Evolutionary conservation across 1,140 invertebrate genomes (phyloP).

Genomic region (Latrodectus geometricus): DNA sequence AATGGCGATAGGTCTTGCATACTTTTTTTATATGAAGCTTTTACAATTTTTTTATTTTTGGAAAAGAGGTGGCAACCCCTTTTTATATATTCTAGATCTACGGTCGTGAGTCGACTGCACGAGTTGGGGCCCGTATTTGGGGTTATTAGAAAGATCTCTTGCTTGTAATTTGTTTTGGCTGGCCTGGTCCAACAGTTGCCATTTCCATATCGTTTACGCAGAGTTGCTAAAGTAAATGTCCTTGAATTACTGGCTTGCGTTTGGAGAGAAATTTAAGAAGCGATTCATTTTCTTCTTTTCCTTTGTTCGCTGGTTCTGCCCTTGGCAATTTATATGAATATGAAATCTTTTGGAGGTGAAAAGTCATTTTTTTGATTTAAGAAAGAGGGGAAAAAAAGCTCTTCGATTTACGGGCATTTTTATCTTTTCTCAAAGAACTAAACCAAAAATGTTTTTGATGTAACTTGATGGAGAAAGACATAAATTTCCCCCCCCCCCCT

Average conservation of each 20-base stretch:
- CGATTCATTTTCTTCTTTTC: neutral
- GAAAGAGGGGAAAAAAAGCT: no score
- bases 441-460: no score
- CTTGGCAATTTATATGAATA: neutral
- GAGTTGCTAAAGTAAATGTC: neutral
- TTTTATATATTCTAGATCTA: neutral
- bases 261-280: neutral
- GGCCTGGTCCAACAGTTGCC: constrained; percentile 6
- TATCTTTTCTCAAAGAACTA: no score
- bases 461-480: no score
- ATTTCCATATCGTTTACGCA: constrained; percentile 55
- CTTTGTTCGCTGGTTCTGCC: neutral
- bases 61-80: neutral
- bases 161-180: constrained; percentile 23
- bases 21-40: neutral
- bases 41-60: neutral
- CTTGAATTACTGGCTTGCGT: constrained; percentile 24
- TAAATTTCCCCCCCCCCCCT: no score
- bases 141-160: constrained; percentile 9
- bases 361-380: no score
- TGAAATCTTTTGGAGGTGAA: neutral
- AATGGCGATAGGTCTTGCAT: neutral
- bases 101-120: constrained; percentile 48
- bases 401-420: no score
- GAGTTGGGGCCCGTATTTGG: constrained; percentile 13